These are phyloP conservation scores for Ephydatia muelleri DNA, from an alignment of 37 sponge, comb jelly and placozoan species.

Conservation along the genomic window DNA sequence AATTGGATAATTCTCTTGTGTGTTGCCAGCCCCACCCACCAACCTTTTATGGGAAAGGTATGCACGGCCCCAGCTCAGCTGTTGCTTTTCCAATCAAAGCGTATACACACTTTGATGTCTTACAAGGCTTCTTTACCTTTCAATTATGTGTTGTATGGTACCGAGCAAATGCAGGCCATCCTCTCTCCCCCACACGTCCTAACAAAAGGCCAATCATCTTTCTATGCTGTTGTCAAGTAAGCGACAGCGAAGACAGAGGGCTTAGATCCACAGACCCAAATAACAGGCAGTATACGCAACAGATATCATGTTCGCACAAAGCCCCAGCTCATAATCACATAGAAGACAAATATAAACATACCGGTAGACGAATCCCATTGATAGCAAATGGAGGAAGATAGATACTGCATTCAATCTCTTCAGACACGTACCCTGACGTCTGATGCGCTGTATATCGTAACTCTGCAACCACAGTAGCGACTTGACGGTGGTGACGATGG, in stretches of 20 bases:
- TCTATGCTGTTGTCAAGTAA: background rate
- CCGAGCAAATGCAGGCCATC: background rate
- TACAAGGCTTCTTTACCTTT: background rate
- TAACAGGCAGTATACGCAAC: background rate
- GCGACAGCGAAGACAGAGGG: background rate
- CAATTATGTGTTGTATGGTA: background rate
- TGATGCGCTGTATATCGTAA: conserved; percentile 31
- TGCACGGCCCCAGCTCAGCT: background rate
- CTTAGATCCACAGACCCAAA: background rate
- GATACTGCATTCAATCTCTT: conserved; percentile 16
- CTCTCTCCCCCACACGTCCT: background rate
- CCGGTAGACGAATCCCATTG: conserved; percentile 52
- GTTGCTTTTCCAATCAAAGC: background rate
- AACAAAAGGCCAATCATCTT: background rate
- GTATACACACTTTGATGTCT: background rate
- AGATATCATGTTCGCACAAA: background rate
- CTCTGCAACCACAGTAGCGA: conserved; percentile 59
- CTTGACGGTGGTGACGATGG: conserved; percentile 3
- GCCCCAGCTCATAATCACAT: background rate
- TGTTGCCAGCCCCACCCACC: background rate
- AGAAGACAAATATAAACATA: background rate
- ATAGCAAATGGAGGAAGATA: conserved; percentile 21
- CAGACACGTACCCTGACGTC: background rate
- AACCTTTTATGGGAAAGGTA: background rate
- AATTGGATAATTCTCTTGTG: background rate